phyloP scores from a whole-genome alignment of 1,140 invertebrate genomes.

The Lordiphosa stackelbergi region DNA sequence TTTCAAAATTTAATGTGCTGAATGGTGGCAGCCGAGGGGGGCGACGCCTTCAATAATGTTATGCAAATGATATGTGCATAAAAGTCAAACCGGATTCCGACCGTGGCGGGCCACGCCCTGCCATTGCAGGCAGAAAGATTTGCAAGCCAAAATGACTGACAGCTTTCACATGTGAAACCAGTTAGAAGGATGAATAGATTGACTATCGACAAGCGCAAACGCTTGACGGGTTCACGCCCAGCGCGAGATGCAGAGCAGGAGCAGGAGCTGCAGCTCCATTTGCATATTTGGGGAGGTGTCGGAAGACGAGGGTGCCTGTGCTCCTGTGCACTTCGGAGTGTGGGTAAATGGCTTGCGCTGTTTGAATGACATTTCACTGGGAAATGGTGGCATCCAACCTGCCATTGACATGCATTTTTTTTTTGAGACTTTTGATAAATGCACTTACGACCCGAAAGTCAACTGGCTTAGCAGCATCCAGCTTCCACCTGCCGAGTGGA shows the following conservation, averaged over 20 bases:
- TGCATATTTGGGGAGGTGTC: slow-evolving; percentile 62
- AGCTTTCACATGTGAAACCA: slow-evolving; percentile 73
- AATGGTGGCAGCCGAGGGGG: slow-evolving; percentile 1
- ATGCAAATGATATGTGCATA: slow-evolving; percentile 77
- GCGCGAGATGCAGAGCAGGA: background rate
- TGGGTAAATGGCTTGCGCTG: slow-evolving; percentile 49
- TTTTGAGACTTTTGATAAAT: slow-evolving; percentile 63
- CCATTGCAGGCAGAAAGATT: slow-evolving; percentile 13
- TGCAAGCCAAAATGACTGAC: slow-evolving; percentile 48
- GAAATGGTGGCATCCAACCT: slow-evolving; percentile 30
- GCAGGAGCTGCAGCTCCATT: slow-evolving; percentile 33
- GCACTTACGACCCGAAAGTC: slow-evolving; percentile 50
- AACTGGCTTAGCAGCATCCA: slow-evolving; percentile 27
- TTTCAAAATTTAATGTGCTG: slow-evolving; percentile 66
- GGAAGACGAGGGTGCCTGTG: background rate
- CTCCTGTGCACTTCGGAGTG: slow-evolving; percentile 6
- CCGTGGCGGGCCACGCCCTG: slow-evolving; percentile 14
- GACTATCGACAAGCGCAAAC: slow-evolving; percentile 70
- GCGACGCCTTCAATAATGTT: slow-evolving; percentile 61
- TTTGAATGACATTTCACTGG: slow-evolving; percentile 57
- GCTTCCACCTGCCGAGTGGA: slow-evolving; percentile 10
- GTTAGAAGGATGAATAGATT: slow-evolving; percentile 74
- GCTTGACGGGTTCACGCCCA: slow-evolving; percentile 66
- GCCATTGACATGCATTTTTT: slow-evolving; percentile 33
- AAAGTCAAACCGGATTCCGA: slow-evolving; percentile 64